Evolutionary conservation across 2,113 vertebrate genomes (phyloP), one percentile per base, ranked within the genome.

Genomic region (Solenodon paradoxus): DNA sequence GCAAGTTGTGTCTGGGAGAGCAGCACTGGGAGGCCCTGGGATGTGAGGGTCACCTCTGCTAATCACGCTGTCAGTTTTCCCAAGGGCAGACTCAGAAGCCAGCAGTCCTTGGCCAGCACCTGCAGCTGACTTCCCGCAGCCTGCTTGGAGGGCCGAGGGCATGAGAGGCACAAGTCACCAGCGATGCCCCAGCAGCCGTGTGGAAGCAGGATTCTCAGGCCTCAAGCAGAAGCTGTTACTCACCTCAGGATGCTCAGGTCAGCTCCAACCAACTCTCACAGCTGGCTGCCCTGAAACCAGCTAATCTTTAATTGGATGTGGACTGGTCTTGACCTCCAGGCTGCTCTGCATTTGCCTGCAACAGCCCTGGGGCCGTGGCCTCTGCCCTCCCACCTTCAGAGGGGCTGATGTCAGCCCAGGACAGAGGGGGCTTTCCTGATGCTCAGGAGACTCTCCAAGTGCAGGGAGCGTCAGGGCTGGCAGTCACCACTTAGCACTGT

Each of bases 171-270:
- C n/a, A n/a, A n/a, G n/a, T n/a, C n/a, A n/a, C n/a, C n/a, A n/a
- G n/a, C n/a, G n/a, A n/a, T n/a, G n/a, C n/a, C 49, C 59, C 5
- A 3, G 26, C 0, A 0, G 20, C 15, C 1, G 10, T 10, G 4
- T n/a, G 19, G 63, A 45, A 77, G 3, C 19, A 17, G 40, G 47
- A 6, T 4, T 53, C 17, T 16, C 16, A 16, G 30, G 11, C n/a
- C 7, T 30, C 5, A 2, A 38, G 19, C 26, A 9, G 49, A 38
- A 7, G 22, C 19, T 51, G 1, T 8, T 19, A 12, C 1, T 26
- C 40, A 35, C 24, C 22, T 63, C 53, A 7, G 51, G 10, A 49
- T 17, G 8, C 26, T 3, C 42, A 26, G 13, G 5, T 7, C 0
- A 28, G 5, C 26, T 2, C 40, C 32, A 16, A 8, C 7, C 0